Evolutionary conservation across 2,113 vertebrate genomes (phyloP), one percentile per base, ranked within the genome.

Genomic region (Rhinoptilus africanus): DNA sequence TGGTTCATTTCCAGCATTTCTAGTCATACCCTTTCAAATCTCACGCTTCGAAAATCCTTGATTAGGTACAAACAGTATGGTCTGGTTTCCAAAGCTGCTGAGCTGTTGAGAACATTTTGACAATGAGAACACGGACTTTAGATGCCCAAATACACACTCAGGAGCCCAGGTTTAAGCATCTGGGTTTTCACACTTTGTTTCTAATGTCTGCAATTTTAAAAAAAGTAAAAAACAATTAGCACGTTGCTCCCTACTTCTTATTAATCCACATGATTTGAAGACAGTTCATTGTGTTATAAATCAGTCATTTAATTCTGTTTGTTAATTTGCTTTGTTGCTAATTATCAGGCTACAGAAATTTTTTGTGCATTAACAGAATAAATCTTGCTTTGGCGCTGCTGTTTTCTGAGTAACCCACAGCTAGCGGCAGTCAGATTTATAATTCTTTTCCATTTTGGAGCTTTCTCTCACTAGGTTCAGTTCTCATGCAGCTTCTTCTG

Each of bases 51-150:
- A 2, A 64, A 68, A 39, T 64, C 48, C 30, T 48, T 83, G 28
- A 8, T 19, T 85, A 50, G 28, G 4, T n/a, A 18, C 0, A 0
- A 79, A 50, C 1, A 14, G 1, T 32, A 17, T 23, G n/a, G 17
- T 51, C 23, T 77, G 48, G 5, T 47, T 92, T 92, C 78, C 59
- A 66, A 66, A 88, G 64, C 51, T 92, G 26, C 51, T 43, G 67
- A 79, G 62, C 39, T 73, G 12, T 79, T 51, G 13, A 45, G 24
- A 75, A 39, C 26, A 14, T 53, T 74, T 66, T 82, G 67, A 90
- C 94, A 82, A 88, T 47, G 26, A 53, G 56, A 89, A 47, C 14
- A 12, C 68, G 34, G 9, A 16, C 8, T 28, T 47, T 62, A 23
- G 47, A 21, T 59, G 13, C 23, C 12, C 28, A 59, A 39, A 67